A percentile compares a stretch with the other conserved stretches of the same genome.
These are phyloP conservation scores for Nixonia krombeini DNA, from an alignment of 1,140 invertebrate species.

Conservation along the genomic window DNA sequence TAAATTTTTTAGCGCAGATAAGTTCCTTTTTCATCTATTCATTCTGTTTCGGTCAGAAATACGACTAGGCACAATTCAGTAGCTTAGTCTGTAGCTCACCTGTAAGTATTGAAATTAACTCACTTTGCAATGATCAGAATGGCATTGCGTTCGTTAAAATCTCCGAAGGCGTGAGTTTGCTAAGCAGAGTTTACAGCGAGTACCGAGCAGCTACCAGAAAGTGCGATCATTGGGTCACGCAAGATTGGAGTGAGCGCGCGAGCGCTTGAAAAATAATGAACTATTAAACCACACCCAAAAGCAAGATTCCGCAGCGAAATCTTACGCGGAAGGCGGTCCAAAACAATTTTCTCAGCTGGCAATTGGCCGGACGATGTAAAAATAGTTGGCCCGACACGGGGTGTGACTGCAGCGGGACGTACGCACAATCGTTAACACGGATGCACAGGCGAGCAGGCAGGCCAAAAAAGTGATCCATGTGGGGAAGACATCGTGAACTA, in stretches of 20 bases:
- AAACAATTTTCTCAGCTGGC: conserved; percentile 51
- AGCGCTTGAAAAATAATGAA: conserved; percentile 46
- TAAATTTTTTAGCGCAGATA: too few species aligned
- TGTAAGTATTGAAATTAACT: too few species aligned
- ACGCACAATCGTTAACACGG: conserved; percentile 43
- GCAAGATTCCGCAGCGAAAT: conserved; percentile 43
- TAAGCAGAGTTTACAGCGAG: not conserved
- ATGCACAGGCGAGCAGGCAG: conserved; percentile 19
- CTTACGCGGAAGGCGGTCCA: conserved; percentile 53
- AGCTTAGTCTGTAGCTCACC: too few species aligned
- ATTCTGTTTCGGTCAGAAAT: too few species aligned
- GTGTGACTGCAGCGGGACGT: conserved; percentile 54
- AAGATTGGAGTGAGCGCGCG: conserved; percentile 4
- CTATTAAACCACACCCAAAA: conserved; percentile 61
- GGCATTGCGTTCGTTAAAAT: conserved; percentile 28
- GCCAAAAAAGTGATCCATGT: conserved; percentile 35
- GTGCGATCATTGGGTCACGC: conserved; percentile 14
- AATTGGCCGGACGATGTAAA: conserved; percentile 62
- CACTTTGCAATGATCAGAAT: too few species aligned
- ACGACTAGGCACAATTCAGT: too few species aligned
- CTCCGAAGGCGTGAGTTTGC: conserved; percentile 16
- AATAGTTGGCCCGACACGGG: conserved; percentile 62
- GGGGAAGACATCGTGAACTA: conserved; percentile 29
- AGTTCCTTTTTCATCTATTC: too few species aligned
- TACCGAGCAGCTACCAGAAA: not conserved